Percentiles rank a stretch among this genome's conserved stretches.
Conservation (phyloP, 2,888 invertebrate genomes). For the Dorcus parallelipipedus region DNA sequence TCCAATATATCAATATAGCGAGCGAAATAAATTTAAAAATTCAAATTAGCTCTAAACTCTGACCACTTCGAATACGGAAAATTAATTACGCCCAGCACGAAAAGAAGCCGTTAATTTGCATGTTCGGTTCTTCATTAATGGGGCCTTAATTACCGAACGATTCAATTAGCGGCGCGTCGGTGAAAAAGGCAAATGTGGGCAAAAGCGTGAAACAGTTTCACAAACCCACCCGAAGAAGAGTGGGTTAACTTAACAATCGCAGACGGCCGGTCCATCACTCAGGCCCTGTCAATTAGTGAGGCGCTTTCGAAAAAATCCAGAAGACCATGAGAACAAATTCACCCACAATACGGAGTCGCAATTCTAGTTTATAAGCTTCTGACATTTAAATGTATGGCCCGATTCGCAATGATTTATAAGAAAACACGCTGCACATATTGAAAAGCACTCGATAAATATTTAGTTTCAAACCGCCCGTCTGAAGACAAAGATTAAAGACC, state of each 20-base stretch:
- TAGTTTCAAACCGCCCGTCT: too few relatives aligned
- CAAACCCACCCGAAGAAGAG: constrained; percentile 12
- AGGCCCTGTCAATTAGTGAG: constrained; percentile 28
- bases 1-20: not conserved
- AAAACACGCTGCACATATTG: not conserved
- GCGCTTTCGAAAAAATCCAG: constrained; percentile 7
- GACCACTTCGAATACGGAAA: not conserved
- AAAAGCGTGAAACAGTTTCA: not conserved
- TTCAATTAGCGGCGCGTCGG: constrained; percentile 1
- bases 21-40: constrained; percentile 3
- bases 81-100: constrained; percentile 3
- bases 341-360: constrained; percentile 2
- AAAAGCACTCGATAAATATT: too few relatives aligned
- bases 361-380: not conserved
- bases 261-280: constrained; percentile 27
- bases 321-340: constrained; percentile 1
- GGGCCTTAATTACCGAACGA: constrained; percentile 2
- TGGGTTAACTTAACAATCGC: constrained; percentile 25
- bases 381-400: not conserved
- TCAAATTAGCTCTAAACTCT: constrained; percentile 1
- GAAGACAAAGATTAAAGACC: too few relatives aligned
- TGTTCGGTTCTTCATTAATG: constrained; percentile 3
- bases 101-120: constrained; percentile 1
- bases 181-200: not conserved
- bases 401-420: not conserved